Evolutionary conservation across 2,888 invertebrate genomes (phyloP).

Genomic region (Xanthorhoe designata): DNA sequence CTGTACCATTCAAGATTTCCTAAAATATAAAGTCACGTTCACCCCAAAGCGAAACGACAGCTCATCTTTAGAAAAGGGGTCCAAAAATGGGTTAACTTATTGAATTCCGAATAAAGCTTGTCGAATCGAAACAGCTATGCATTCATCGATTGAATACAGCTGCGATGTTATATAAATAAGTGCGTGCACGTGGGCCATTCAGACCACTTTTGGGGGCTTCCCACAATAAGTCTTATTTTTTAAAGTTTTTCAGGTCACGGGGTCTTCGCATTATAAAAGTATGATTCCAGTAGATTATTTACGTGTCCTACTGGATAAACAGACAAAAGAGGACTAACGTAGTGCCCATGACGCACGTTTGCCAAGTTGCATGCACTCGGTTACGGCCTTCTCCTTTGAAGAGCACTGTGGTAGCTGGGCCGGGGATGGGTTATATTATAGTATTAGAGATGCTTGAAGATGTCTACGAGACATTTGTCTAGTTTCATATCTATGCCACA

Average conservation of each 20-base stretch:
- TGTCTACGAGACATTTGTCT: no score
- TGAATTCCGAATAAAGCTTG: not conserved
- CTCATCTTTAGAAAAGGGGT: not conserved
- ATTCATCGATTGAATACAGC: not conserved
- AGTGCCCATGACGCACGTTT: no score
- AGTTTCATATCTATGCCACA: no score
- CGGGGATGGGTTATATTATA: no score
- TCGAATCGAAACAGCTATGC: not conserved
- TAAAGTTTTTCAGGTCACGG: slow-evolving; percentile 14
- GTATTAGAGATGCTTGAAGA: no score
- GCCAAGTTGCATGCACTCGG: no score
- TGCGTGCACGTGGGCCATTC: slow-evolving; percentile 38
- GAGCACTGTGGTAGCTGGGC: no score
- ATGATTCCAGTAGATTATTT: not conserved
- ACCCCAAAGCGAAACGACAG: not conserved
- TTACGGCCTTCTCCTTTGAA: no score
- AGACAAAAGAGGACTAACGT: no score
- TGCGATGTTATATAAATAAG: slow-evolving; percentile 18
- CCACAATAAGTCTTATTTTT: slow-evolving; percentile 37
- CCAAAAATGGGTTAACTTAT: slow-evolving; percentile 2
- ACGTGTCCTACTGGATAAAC: no score
- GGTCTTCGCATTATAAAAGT: slow-evolving; percentile 8
- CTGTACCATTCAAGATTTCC: not conserved
- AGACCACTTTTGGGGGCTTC: slow-evolving; percentile 38
- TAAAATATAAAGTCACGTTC: not conserved